These are phyloP conservation scores for Mesochorus sp. DNA, from an alignment of 2,888 invertebrate genomes.

Conservation along the genomic window DNA sequence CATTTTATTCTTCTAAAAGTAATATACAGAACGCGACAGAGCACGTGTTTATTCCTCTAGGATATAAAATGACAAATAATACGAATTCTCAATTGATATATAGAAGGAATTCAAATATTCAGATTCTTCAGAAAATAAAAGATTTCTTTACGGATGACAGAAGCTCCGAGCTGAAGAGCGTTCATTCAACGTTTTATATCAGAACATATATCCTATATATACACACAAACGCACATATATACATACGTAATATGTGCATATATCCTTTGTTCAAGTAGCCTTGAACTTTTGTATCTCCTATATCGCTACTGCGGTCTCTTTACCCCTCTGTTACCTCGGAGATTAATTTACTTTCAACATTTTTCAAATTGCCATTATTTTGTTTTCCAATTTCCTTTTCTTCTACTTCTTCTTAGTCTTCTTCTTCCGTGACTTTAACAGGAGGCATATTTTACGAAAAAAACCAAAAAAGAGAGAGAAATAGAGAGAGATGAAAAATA, in stretches of 20 bases:
- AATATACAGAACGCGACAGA: slow-evolving; percentile 13
- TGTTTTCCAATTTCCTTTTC: too few relatives aligned
- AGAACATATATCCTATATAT: too few relatives aligned
- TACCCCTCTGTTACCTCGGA: neutral
- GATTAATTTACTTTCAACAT: neutral
- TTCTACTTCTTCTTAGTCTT: neutral
- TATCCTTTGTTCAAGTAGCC: too few relatives aligned
- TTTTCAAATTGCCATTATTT: neutral
- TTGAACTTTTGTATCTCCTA: too few relatives aligned
- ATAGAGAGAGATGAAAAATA: slow-evolving; percentile 43
- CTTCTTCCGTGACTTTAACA: slow-evolving; percentile 48
- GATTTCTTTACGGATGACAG: too few relatives aligned
- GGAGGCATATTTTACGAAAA: neutral
- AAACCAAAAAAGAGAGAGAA: slow-evolving; percentile 15
- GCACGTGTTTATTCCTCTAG: neutral
- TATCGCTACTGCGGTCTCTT: neutral
- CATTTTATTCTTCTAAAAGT: slow-evolving; percentile 56
- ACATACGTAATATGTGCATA: too few relatives aligned
- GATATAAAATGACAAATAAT: neutral
- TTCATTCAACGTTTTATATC: too few relatives aligned
- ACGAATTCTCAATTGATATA: neutral
- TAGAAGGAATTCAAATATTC: too few relatives aligned
- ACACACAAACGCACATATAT: too few relatives aligned
- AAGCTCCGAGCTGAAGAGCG: too few relatives aligned
- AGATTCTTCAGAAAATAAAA: too few relatives aligned